Percentiles rank a stretch among this genome's conserved stretches.
Conservation (phyloP, 2,888 invertebrate genomes). For the Petrolisthes manimaculis region DNA sequence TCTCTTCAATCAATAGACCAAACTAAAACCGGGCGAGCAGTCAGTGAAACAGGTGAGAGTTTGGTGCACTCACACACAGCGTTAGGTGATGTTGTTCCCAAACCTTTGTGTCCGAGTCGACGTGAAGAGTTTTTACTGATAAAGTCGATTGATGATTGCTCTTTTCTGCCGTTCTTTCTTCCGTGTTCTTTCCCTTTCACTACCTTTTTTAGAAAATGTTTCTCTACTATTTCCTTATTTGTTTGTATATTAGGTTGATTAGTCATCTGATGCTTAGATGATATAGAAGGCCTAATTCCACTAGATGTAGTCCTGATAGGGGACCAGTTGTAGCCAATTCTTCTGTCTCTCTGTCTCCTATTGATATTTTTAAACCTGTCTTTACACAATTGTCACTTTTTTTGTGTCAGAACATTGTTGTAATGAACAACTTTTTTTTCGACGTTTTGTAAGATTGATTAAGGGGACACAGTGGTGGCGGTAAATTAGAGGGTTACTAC, state of each 20-base stretch:
- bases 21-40: slow-evolving; percentile 63
- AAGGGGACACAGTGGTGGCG: too few species aligned
- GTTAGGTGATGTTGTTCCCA: neutral
- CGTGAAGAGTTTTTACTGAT: slow-evolving; percentile 21
- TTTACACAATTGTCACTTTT: too few species aligned
- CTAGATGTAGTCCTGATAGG: neutral
- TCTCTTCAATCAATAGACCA: slow-evolving; percentile 50
- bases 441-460: too few species aligned
- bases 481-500: too few species aligned
- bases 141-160: slow-evolving; percentile 20
- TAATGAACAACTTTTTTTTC: too few species aligned
- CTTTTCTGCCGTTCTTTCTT: slow-evolving; percentile 49
- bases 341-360: slow-evolving; percentile 24
- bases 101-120: slow-evolving; percentile 5
- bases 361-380: too few species aligned
- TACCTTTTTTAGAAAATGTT: neutral
- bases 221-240: neutral
- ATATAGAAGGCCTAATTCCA: neutral
- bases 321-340: neutral
- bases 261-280: neutral
- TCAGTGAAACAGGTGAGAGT: slow-evolving; percentile 61
- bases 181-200: slow-evolving; percentile 48
- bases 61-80: neutral
- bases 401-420: too few species aligned
- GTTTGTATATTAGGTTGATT: neutral